Conservation (phyloP, 2,797 vertebrate species). For the Cetoscarus ocellatus region DNA sequence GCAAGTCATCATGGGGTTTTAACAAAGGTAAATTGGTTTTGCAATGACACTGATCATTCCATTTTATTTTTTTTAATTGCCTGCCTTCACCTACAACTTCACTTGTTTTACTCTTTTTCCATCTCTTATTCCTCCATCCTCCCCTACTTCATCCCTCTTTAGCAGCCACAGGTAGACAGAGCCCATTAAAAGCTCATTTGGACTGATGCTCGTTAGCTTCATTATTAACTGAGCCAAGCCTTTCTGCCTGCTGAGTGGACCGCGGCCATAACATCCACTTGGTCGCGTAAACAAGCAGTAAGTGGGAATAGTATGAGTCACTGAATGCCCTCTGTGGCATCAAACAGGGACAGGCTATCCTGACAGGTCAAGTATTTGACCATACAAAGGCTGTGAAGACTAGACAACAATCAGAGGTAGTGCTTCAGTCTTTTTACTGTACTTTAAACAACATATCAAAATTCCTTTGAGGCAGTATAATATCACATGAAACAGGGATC, state of each 20-base stretch:
- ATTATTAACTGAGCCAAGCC: constrained; percentile 77
- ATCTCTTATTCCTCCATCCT: neutral
- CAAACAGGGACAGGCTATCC: constrained; percentile 1
- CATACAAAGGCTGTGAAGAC: neutral
- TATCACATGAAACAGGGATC: neutral
- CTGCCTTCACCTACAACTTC: constrained; percentile 11
- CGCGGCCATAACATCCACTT: constrained; percentile 57
- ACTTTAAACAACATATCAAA: neutral
- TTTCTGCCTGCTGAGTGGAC: constrained; percentile 66
- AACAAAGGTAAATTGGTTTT: neutral
- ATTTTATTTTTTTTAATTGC: neutral
- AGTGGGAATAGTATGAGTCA: constrained; percentile 37
- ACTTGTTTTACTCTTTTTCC: constrained; percentile 5
- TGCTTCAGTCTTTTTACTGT: neutral
- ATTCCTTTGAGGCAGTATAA: neutral
- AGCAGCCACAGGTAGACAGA: constrained; percentile 66
- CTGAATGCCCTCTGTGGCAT: constrained; percentile 35
- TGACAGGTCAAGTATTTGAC: constrained; percentile 4
- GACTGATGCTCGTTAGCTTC: constrained; percentile 73
- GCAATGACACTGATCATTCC: neutral
- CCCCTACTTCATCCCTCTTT: constrained; percentile 37
- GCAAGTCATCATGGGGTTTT: neutral
- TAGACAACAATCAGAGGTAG: neutral
- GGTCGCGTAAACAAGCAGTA: constrained; percentile 49
- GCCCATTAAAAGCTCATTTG: constrained; percentile 84